phyloP scores from a whole-genome alignment of 2,888 invertebrate species.

The Polylopha cassiicola region DNA sequence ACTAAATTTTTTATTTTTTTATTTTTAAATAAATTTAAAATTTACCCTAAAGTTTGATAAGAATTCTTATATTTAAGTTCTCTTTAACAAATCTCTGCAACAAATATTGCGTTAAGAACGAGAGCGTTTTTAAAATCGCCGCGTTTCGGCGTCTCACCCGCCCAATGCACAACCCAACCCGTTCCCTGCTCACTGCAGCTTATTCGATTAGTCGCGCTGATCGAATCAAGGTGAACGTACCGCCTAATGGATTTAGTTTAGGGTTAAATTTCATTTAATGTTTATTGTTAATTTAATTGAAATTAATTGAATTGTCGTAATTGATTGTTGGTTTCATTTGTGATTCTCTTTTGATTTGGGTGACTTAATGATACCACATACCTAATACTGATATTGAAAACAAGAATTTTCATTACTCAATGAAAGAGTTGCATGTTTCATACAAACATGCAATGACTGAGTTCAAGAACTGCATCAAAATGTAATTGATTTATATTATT shows the following conservation, averaged over 20 bases:
- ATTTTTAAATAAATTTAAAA: background rate
- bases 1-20: no score
- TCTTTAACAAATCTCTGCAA: no score
- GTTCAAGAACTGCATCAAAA: no score
- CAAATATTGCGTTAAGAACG: slow-evolving; percentile 12
- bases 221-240: slow-evolving; percentile 71
- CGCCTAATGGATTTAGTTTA: slow-evolving; percentile 42
- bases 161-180: slow-evolving; percentile 44
- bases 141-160: slow-evolving; percentile 34
- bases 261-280: slow-evolving; percentile 38
- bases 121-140: slow-evolving; percentile 1
- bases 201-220: slow-evolving; percentile 73
- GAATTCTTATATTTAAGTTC: no score
- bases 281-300: no score
- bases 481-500: no score
- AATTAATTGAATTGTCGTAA: slow-evolving; percentile 2
- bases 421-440: no score
- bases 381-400: no score
- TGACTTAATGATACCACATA: no score
- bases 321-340: slow-evolving; percentile 1
- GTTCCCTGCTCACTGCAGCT: slow-evolving; percentile 63
- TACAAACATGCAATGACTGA: no score
- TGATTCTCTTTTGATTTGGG: background rate
- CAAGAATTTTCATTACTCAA: no score
- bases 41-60: no score